These are phyloP conservation scores for Addax nasomaculatus DNA, from an alignment of 2,113 vertebrate species.

Conservation along the genomic window DNA sequence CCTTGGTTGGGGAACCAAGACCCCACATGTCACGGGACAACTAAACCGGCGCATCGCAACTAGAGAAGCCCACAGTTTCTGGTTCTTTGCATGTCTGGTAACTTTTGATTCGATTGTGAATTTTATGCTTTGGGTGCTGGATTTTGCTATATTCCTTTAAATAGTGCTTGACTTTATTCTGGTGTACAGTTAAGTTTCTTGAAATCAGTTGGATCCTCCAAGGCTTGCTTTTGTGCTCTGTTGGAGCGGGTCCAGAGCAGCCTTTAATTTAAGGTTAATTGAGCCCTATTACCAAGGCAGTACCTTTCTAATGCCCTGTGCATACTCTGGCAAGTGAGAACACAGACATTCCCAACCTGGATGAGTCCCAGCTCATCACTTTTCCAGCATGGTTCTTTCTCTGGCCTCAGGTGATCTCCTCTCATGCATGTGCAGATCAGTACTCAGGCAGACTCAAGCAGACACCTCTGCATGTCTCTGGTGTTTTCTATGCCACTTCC, in stretches of 20 bases:
- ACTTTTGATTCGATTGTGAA: not conserved
- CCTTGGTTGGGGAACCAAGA: not conserved
- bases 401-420: not conserved
- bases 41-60: not conserved
- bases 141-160: not conserved
- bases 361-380: not conserved
- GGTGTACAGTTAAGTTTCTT: not conserved
- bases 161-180: not conserved
- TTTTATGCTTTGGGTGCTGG: not conserved
- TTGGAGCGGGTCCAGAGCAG: not conserved
- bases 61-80: not conserved
- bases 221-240: not conserved
- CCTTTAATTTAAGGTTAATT: slow-evolving; percentile 15
- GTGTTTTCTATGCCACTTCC: not conserved
- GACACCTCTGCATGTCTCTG: not conserved
- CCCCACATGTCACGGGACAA: not conserved
- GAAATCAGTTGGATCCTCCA: not conserved
- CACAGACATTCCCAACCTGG: not conserved
- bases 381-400: not conserved
- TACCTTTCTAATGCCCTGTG: not conserved
- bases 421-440: not conserved
- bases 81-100: not conserved
- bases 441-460: not conserved
- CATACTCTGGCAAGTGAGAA: not conserved
- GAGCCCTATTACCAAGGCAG: not conserved